Percentiles rank a stretch among this genome's conserved stretches.
Evolutionary conservation across 2,888 invertebrate species (phyloP).

Genomic region (Thelaira solivaga): DNA sequence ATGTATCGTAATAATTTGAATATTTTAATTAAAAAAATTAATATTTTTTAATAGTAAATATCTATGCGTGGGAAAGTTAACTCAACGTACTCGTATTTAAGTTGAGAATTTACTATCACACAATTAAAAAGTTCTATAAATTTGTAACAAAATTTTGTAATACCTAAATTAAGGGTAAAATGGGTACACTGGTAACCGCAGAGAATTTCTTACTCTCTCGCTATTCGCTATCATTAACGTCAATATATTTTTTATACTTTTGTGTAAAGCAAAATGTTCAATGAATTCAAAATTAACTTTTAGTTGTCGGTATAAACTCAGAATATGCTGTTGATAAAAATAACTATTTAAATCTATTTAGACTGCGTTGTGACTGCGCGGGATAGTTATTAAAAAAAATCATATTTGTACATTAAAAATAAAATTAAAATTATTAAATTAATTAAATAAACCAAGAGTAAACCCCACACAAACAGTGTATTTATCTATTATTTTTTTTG

Average conservation of each 20-base stretch:
- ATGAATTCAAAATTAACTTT: constrained; percentile 49
- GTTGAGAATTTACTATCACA: too few relatives aligned
- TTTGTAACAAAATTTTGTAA: too few relatives aligned
- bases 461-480: not conserved
- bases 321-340: constrained; percentile 49
- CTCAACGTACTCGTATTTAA: too few relatives aligned
- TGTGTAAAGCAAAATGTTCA: constrained; percentile 20
- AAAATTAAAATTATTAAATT: not conserved
- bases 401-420: not conserved
- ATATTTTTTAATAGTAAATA: too few relatives aligned
- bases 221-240: constrained; percentile 18
- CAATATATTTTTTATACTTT: not conserved
- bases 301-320: constrained; percentile 54
- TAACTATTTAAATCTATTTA: constrained; percentile 4
- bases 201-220: constrained; percentile 39
- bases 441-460: not conserved
- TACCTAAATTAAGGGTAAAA: too few relatives aligned
- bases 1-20: too few relatives aligned
- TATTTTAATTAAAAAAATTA: too few relatives aligned
- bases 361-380: not conserved
- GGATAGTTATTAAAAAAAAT: constrained; percentile 22
- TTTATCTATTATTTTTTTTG: too few relatives aligned
- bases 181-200: too few relatives aligned
- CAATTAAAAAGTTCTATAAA: too few relatives aligned
- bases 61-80: too few relatives aligned